Evolutionary conservation across 2,797 vertebrate genomes (phyloP).

Genomic region (Margarornis squamiger): DNA sequence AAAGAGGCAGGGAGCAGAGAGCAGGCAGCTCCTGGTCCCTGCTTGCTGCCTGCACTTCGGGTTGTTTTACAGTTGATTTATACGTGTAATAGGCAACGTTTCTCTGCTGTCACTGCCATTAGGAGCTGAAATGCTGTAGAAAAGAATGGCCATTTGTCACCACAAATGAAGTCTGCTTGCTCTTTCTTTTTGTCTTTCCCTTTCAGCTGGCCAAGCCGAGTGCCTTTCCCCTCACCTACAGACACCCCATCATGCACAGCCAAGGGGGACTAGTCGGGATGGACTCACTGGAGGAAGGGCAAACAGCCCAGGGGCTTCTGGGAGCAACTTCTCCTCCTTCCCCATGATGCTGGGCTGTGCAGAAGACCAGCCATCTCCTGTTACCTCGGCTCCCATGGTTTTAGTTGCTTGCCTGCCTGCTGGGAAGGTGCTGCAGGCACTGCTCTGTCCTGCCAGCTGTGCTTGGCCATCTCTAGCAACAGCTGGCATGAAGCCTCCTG

Average conservation of each 20-base stretch:
- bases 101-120: slow-evolving; percentile 22
- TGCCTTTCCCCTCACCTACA: rapidly evolving
- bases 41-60: neutral
- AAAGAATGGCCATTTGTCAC: slow-evolving; percentile 44
- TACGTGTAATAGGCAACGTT: slow-evolving; percentile 22
- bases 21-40: neutral
- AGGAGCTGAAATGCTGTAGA: slow-evolving; percentile 36
- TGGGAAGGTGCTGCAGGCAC: neutral
- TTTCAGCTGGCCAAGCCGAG: neutral
- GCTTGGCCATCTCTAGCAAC: neutral
- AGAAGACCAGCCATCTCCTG: neutral
- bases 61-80: slow-evolving; percentile 58
- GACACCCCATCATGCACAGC: neutral
- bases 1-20: neutral
- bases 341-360: rapidly evolving
- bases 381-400: rapidly evolving
- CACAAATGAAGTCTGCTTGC: neutral
- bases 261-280: neutral
- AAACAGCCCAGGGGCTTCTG: neutral
- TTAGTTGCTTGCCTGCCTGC: neutral
- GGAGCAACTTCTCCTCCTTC: neutral
- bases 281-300: neutral
- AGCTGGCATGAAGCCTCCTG: neutral
- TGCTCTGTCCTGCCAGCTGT: neutral
- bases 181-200: neutral